A percentile compares a stretch with the other conserved stretches of the same genome.
Conservation (phyloP, 2,888 invertebrate species). For the Ochlodes sylvanus region DNA sequence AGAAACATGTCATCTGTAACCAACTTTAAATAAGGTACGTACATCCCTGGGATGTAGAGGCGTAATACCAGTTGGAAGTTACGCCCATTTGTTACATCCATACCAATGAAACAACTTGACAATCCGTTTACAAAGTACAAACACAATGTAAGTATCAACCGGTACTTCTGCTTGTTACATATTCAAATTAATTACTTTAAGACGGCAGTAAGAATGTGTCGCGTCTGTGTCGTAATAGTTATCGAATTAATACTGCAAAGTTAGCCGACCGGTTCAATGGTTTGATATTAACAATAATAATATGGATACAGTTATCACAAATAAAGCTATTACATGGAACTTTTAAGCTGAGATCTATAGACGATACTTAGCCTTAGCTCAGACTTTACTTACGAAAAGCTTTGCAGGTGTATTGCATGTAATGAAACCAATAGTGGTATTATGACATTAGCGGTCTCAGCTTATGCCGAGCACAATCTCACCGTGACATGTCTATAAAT, state of each 20-base stretch:
- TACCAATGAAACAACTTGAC: constrained; percentile 4
- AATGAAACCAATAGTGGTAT: no score
- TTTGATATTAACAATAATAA: not conserved
- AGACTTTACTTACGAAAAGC: no score
- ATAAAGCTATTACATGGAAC: not conserved
- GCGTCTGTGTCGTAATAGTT: constrained; percentile 18
- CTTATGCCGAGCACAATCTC: no score
- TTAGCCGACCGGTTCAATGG: constrained; percentile 16
- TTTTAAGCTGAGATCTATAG: no score
- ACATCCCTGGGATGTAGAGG: no score
- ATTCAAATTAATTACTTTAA: constrained; percentile 57
- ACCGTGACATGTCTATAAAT: no score
- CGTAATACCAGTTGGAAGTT: no score
- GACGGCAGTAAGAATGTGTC: constrained; percentile 48
- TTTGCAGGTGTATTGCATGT: no score
- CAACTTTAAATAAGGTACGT: no score
- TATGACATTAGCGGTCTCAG: no score
- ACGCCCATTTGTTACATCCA: not conserved
- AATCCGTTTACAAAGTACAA: constrained; percentile 25
- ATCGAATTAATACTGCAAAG: constrained; percentile 18
- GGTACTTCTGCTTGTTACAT: constrained; percentile 57
- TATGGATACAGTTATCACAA: not conserved
- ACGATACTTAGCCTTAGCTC: no score
- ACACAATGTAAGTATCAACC: constrained; percentile 46
- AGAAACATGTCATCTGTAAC: no score